phyloP scores from a whole-genome alignment of 2,113 vertebrate species.

The Oryzias woworae region DNA sequence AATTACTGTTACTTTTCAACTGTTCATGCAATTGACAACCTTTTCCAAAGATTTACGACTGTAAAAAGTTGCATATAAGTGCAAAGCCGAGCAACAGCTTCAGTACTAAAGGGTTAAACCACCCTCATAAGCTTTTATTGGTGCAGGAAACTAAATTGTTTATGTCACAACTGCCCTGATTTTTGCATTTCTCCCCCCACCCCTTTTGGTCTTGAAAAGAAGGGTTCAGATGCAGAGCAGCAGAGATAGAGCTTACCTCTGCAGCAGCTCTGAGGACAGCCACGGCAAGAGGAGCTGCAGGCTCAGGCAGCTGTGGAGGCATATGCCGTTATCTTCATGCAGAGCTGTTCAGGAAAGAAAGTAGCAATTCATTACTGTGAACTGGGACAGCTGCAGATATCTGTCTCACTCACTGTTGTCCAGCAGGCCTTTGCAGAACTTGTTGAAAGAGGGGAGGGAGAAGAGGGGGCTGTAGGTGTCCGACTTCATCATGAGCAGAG shows the following conservation, averaged over 20 bases:
- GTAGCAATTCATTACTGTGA: not conserved
- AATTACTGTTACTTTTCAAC: too few relatives aligned
- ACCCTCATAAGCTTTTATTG: too few relatives aligned
- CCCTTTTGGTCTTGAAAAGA: not conserved
- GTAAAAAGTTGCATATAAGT: too few relatives aligned
- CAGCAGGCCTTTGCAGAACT: conserved; percentile 94
- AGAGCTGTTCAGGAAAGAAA: conserved; percentile 75
- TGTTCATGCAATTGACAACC: too few relatives aligned
- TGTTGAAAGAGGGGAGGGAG: conserved; percentile 91
- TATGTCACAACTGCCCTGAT: not conserved
- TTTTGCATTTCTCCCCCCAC: too few relatives aligned
- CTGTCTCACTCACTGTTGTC: conserved; percentile 84
- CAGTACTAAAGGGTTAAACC: too few relatives aligned
- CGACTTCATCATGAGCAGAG: conserved; percentile 93
- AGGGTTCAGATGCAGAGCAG: not conserved
- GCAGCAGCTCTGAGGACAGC: conserved; percentile 88
- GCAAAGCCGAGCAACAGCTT: too few relatives aligned
- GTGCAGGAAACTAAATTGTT: not conserved
- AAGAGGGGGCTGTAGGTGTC: conserved; percentile 96
- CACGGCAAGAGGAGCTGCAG: conserved; percentile 89
- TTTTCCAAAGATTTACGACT: too few relatives aligned
- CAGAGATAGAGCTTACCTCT: conserved; percentile 78
- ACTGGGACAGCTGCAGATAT: not conserved
- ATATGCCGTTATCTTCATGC: conserved; percentile 87
- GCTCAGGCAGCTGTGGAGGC: conserved; percentile 91